Evolutionary conservation across 2,888 invertebrate species (phyloP), one percentile per base, ranked within the genome.

Genomic region (Electrophaes corylata): DNA sequence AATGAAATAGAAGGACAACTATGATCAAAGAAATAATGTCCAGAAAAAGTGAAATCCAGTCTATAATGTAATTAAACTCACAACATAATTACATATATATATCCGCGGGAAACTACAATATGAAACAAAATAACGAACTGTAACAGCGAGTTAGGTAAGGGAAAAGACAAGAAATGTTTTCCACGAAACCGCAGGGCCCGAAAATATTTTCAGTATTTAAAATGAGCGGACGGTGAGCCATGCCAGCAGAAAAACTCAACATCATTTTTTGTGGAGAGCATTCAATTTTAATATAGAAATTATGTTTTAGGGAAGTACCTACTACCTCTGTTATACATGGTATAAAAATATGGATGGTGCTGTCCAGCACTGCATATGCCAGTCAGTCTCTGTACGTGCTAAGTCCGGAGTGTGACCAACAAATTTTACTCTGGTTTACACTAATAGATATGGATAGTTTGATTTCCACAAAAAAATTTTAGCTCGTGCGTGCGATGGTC

Each of bases 201-300:
- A 85, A 85, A 85, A 86, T 82, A 81, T 84, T 83, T 84, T 76
- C 72, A 79, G 76, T 78, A 78, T 80, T 82, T 79, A 78, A 83
- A 76, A 80, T 76, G 70, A 70, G 67, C 65, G 50, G 6, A 29
- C 26, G 26, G 10, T 0, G 26, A 29, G 51, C 64, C 45, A 33
- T 4, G 51, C 47, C 26, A 29, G 57, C 72, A 69, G 73, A 81
- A 84, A 85, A 83, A 78, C 76, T 76, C 75, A 60, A 73, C 70
- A 70, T 81, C n/a, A n/a, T 84, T 83, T 81, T 72, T 83, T 72
- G 71, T 70, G 69, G 69, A 80, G 73, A 62, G 64, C 65, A 68
- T 71, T 75, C 73, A 78, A 75, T 76, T 75, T 75, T 77, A 76
- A 74, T 66, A 75, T 72, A 26, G 0, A 46, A 57, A 41, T 23